Conservation (phyloP, 2,888 invertebrate genomes). For the Drosophila basisetae region DNA sequence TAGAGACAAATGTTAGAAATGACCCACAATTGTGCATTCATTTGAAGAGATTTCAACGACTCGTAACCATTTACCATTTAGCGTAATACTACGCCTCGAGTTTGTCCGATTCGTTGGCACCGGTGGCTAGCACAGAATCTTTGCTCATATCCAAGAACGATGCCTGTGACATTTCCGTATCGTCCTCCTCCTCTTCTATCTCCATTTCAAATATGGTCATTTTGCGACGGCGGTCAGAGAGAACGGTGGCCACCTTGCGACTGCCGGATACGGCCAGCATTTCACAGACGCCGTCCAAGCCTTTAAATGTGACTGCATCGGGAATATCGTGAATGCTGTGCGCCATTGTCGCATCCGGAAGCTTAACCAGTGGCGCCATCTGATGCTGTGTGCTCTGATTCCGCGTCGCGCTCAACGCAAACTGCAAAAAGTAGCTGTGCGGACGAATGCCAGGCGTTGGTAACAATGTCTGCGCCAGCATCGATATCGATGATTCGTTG, state of each 20-base stretch:
- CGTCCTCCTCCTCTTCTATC: slow-evolving; percentile 95
- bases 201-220: slow-evolving; percentile 96
- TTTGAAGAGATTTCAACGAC: neutral
- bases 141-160: slow-evolving; percentile 84
- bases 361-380: slow-evolving; percentile 70
- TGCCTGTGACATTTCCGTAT: slow-evolving; percentile 87
- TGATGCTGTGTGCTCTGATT: slow-evolving; percentile 85
- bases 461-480: slow-evolving; percentile 88
- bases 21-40: neutral
- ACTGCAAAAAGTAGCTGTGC: slow-evolving; percentile 86
- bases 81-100: slow-evolving; percentile 17
- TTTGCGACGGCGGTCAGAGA: slow-evolving; percentile 92
- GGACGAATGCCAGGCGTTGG: slow-evolving; percentile 85
- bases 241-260: slow-evolving; percentile 91
- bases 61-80: neutral
- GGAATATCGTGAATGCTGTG: slow-evolving; percentile 87
- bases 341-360: slow-evolving; percentile 78
- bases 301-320: slow-evolving; percentile 86
- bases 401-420: slow-evolving; percentile 82
- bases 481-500: slow-evolving; percentile 88
- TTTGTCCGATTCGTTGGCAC: slow-evolving; percentile 39
- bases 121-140: slow-evolving; percentile 72
- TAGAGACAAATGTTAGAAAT: slow-evolving; percentile 1
- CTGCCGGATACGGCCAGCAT: slow-evolving; percentile 94
- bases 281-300: slow-evolving; percentile 89